These are phyloP conservation scores for Cordilura impudica DNA, from an alignment of 2,888 invertebrate genomes.

Conservation along the genomic window DNA sequence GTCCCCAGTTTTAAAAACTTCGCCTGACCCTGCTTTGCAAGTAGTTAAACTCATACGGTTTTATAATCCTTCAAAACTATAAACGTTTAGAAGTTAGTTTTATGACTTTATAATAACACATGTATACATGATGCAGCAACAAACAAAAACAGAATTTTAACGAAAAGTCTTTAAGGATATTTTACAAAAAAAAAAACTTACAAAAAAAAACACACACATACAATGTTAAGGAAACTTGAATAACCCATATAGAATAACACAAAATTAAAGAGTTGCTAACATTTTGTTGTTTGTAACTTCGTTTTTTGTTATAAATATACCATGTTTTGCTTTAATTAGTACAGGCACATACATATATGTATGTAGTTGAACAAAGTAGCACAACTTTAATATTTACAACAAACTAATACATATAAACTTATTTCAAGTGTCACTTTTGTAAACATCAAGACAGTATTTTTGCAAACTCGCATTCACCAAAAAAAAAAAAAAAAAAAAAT, in stretches of 20 bases:
- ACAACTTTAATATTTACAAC: background rate
- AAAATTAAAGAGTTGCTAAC: background rate
- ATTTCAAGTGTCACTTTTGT: background rate
- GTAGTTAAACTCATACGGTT: background rate
- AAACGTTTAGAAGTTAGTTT: slow-evolving; percentile 12
- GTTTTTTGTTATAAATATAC: background rate
- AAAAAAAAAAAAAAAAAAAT: background rate
- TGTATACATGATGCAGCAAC: background rate
- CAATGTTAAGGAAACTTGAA: background rate
- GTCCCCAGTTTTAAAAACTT: no score
- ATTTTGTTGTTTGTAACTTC: background rate
- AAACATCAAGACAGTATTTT: background rate
- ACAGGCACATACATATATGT: no score
- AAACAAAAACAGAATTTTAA: background rate
- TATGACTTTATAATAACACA: slow-evolving; percentile 35
- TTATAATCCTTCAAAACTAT: slow-evolving; percentile 26
- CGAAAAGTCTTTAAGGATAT: background rate
- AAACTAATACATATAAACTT: slow-evolving; percentile 6
- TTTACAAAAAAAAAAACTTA: background rate
- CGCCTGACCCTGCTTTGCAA: background rate
- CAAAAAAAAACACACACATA: no score
- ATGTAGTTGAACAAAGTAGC: background rate
- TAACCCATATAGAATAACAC: background rate
- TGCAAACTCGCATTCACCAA: background rate
- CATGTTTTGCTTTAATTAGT: background rate